Evolutionary conservation across 2,797 vertebrate species (phyloP), one percentile per base, ranked within the genome.

Genomic region (Fratercula arctica): DNA sequence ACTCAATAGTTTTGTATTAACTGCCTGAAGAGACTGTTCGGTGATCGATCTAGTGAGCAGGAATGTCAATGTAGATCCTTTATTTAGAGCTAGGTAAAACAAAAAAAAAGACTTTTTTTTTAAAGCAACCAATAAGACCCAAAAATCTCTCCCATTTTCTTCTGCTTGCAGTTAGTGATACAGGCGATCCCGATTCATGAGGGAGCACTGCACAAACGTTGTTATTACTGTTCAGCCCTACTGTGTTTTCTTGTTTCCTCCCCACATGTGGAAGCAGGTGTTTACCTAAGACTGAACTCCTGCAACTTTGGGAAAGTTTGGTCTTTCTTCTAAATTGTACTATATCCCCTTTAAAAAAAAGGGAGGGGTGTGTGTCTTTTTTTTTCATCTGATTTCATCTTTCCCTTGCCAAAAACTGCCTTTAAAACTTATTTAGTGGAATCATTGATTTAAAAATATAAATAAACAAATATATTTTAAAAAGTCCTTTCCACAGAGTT

Each of bases 361-460:
- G 25, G 5, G 45, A 19, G 10, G 20, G 5, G 10, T 20, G 28
- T 4, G 4, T 1, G 9, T 20, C 1, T 29, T 21, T 72, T 10
- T 10, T 73, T 84, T 21, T 50, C 15, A 14, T 46, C 15, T 7
- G 9, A 45, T 16, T 74, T 91, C 15, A 50, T 67, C 16, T 67
- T 67, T 45, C 10, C 4, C 26, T 72, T 74, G 45, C 45, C 18
- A 54, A 67, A 48, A 54, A 3, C 20, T 72, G 39, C 23, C 21
- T 43, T 87, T 31, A 56, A 76, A 54, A 53, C 37, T 24, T 25
- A 17, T 35, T 54, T 60, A 59, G 13, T 85, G 20, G 35, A 45
- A 76, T 14, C 20, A 37, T 45, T 69, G 7, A 73, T 81, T 53
- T 29, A 8, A 66, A 83, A 79, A 29, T 16, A 43, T 16, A 25